Percentiles rank a stretch among this genome's conserved stretches.
phyloP scores from a whole-genome alignment of 1,140 invertebrate genomes.

The Diorhabda sublineata region DNA sequence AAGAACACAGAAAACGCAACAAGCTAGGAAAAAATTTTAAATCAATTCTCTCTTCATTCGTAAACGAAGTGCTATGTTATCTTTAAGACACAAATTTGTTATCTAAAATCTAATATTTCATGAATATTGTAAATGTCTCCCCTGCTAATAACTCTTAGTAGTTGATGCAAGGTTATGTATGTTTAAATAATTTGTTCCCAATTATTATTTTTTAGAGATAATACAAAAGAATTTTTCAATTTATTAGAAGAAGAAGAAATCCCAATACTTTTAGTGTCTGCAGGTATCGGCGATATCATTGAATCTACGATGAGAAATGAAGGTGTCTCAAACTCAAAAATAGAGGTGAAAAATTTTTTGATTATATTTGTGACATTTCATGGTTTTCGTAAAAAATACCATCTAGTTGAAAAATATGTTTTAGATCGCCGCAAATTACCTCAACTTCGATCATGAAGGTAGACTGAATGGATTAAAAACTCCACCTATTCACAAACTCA shows the following conservation, averaged over 20 bases:
- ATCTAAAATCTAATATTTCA: too few species aligned
- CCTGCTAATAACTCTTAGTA: too few species aligned
- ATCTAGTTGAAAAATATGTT: background rate
- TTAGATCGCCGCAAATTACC: constrained; percentile 68
- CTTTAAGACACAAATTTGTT: too few species aligned
- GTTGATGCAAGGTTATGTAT: too few species aligned
- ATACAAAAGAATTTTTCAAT: constrained; percentile 66
- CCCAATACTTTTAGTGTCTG: constrained; percentile 88
- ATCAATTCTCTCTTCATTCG: too few species aligned
- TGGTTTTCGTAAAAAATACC: too few species aligned
- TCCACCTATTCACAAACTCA: constrained; percentile 78
- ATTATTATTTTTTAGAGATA: constrained; percentile 55
- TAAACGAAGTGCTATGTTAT: too few species aligned
- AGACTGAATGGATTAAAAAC: constrained; percentile 66
- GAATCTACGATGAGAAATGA: constrained; percentile 60
- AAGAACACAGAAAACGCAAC: too few species aligned
- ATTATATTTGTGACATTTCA: too few species aligned
- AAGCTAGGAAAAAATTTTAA: too few species aligned
- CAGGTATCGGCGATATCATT: constrained; percentile 85
- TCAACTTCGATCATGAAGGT: constrained; percentile 69
- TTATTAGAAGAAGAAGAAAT: constrained; percentile 61
- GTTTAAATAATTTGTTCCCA: too few species aligned
- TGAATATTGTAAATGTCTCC: too few species aligned
- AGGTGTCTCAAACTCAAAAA: background rate
- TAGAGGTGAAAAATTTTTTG: background rate